These are phyloP conservation scores for Limonius californicus DNA, from an alignment of 1,140 invertebrate species.

Conservation along the genomic window DNA sequence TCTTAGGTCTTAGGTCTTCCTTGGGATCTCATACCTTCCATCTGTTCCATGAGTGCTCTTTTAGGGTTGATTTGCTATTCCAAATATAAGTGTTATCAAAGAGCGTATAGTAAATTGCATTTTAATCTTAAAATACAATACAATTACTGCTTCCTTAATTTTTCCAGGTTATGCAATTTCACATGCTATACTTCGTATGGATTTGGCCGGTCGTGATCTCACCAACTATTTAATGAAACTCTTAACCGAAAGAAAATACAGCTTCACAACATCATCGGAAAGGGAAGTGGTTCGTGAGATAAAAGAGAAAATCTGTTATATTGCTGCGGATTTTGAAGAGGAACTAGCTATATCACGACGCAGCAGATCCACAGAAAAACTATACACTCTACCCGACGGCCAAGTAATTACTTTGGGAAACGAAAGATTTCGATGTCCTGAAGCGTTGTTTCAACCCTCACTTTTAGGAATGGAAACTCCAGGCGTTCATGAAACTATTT, in stretches of 20 bases:
- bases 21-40: too few species aligned
- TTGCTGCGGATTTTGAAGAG: slow-evolving; percentile 63
- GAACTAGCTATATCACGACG: slow-evolving; percentile 58
- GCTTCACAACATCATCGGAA: slow-evolving; percentile 60
- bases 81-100: too few species aligned
- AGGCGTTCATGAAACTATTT: slow-evolving; percentile 75
- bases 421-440: slow-evolving; percentile 82
- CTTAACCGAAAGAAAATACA: slow-evolving; percentile 60
- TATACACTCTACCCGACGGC: slow-evolving; percentile 77
- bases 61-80: too few species aligned
- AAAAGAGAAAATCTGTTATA: slow-evolving; percentile 73
- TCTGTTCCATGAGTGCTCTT: too few species aligned
- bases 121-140: too few species aligned
- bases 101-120: too few species aligned
- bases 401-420: slow-evolving; percentile 79
- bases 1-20: too few species aligned
- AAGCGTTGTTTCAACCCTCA: slow-evolving; percentile 79
- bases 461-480: slow-evolving; percentile 71
- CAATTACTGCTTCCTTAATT: background rate
- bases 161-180: slow-evolving; percentile 53
- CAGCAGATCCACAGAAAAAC: slow-evolving; percentile 68
- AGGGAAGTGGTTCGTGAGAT: slow-evolving; percentile 75
- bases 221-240: slow-evolving; percentile 74
- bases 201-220: slow-evolving; percentile 70
- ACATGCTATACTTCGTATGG: slow-evolving; percentile 75